Conservation (phyloP, 2,113 vertebrate species). For the Lamprologus ornatipinnis region DNA sequence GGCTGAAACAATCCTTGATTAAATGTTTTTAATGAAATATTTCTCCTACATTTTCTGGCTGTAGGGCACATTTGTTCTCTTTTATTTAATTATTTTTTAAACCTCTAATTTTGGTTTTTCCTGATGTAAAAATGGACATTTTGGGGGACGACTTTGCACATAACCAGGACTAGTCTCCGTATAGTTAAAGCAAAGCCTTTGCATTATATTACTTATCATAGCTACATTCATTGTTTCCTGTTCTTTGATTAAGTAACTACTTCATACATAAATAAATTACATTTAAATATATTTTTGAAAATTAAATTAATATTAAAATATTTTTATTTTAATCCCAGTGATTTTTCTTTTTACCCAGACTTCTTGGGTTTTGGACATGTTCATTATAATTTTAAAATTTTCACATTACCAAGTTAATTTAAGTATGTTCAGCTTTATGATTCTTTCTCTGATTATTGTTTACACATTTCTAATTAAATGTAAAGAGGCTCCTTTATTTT, state of each 20-base stretch:
- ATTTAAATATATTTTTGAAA: neutral
- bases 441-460: fast-evolving
- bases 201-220: fast-evolving
- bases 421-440: neutral
- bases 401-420: neutral
- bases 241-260: neutral
- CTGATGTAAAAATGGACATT: neutral
- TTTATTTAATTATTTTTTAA: neutral
- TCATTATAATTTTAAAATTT: neutral
- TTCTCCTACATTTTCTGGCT: neutral
- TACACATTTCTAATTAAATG: neutral
- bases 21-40: neutral
- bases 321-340: neutral
- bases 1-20: neutral
- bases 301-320: neutral
- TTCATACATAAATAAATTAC: fast-evolving
- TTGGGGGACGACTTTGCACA: fast-evolving
- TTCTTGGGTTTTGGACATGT: neutral
- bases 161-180: neutral
- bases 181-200: neutral
- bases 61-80: neutral
- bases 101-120: neutral
- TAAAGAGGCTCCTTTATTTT: neutral
- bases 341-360: neutral
- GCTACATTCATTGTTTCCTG: neutral